Evolutionary conservation across 2,113 vertebrate genomes (phyloP).

Genomic region (Tonatia bakeri): DNA sequence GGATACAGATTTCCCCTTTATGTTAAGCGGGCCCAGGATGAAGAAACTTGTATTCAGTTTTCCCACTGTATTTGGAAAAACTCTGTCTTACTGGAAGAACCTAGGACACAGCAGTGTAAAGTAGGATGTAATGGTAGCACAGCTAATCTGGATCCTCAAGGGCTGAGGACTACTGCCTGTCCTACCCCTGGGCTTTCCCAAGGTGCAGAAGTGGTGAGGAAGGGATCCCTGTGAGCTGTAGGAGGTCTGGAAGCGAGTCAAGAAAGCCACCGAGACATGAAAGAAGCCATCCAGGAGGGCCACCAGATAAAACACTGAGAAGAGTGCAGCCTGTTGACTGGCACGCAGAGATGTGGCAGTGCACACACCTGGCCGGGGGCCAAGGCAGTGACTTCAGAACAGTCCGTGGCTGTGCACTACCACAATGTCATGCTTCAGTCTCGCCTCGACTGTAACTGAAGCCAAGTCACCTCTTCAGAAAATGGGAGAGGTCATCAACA

Average conservation of each 20-base stretch:
- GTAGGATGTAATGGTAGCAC: background rate
- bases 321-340: too few species aligned
- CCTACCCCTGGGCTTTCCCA: background rate
- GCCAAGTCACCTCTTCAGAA: background rate
- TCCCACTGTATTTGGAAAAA: background rate
- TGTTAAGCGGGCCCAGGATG: background rate
- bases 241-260: background rate
- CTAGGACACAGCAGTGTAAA: background rate
- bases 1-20: background rate
- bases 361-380: background rate
- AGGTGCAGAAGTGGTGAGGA: background rate
- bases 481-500: background rate
- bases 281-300: background rate
- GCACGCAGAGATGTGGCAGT: background rate
- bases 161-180: background rate
- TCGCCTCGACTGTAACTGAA: background rate
- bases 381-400: background rate
- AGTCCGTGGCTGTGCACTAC: background rate
- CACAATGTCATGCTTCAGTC: background rate
- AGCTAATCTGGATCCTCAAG: background rate
- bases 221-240: background rate
- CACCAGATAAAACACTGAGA: background rate
- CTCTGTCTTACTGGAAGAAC: background rate
- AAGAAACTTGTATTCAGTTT: background rate
- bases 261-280: background rate